Evolutionary conservation across 2,113 vertebrate species (phyloP), one percentile per base, ranked within the genome.

Genomic region (Amblyopsis rosae): DNA sequence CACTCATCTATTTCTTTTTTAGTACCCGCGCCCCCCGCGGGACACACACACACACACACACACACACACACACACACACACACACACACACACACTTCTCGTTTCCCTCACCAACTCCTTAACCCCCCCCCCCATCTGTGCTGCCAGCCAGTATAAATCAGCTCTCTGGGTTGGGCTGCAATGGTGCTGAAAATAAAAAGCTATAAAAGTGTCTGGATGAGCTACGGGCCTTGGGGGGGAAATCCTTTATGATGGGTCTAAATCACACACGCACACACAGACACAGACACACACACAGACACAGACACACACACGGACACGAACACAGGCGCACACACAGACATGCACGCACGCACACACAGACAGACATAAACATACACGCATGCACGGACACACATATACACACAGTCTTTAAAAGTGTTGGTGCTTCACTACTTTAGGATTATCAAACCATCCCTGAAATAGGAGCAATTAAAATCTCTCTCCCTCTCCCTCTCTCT

Each of bases 181-280:
- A 86, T 90, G 89, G 89, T 88, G 89, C 88, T 90, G 88, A 90
- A 90, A 91, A 91, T 91, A 91, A 91, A 91, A 91, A 90, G 86
- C 87, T 85, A 90, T 91, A 91, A 91, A 91, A 87, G 84, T 91
- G 90, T 91, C 90, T 80, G 82, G 85, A 91, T 91, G 90, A 91
- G 90, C 86, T 91, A 91, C 88, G 72, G 87, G 85, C 87, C 84
- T 76, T 82, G 86, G 87, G 88, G 83, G 80, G 83, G 88, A 86
- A 90, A 89, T 91, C 88, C 86, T 91, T 91, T 91, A 91, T 91
- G 90, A 91, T 91, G 82, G 88, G 90, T 86, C 86, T 91, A 91
- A 91, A 90, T 90, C 87, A 73, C 75, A 41, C 76, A 41, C 59
- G 19, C 73, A 65, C 70, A 65, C 78, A 53, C 55, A 70, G 33